phyloP scores from a whole-genome alignment of 2,888 invertebrate genomes.

The Amphiduros pacificus region DNA sequence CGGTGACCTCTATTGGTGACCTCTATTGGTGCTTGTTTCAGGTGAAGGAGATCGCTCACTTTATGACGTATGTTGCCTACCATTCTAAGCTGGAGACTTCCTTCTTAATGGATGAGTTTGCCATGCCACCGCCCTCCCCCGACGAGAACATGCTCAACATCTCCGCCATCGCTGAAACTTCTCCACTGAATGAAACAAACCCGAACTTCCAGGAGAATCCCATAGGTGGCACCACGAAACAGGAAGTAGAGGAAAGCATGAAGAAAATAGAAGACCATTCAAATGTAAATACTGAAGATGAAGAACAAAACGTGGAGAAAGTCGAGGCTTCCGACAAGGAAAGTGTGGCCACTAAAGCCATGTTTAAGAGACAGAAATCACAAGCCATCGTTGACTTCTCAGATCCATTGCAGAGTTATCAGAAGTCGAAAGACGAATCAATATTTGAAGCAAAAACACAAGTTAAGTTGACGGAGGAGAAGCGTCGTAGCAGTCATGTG shows the following conservation, averaged over 20 bases:
- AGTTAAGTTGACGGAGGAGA: conserved; percentile 38
- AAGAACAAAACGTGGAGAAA: no score
- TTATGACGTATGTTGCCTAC: conserved; percentile 82
- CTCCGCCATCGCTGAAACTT: no score
- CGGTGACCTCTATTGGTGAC: not conserved
- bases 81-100: conserved; percentile 91
- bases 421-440: conserved; percentile 60
- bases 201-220: no score
- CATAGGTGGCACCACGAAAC: not conserved
- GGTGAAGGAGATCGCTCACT: conserved; percentile 81
- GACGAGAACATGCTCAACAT: conserved; percentile 29
- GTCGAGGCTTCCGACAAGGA: no score
- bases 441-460: conserved; percentile 41
- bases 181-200: no score
- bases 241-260: not conserved
- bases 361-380: not conserved
- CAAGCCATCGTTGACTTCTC: conserved; percentile 43
- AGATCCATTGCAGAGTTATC: conserved; percentile 75
- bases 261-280: not conserved
- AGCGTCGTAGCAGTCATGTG: conserved; percentile 62
- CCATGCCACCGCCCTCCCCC: conserved; percentile 67
- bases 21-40: conserved; percentile 29
- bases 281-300: not conserved
- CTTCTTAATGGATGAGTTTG: conserved; percentile 85
- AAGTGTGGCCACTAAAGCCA: no score